These are phyloP conservation scores for Archips xylosteana DNA, from an alignment of 2,888 invertebrate species.

Conservation along the genomic window DNA sequence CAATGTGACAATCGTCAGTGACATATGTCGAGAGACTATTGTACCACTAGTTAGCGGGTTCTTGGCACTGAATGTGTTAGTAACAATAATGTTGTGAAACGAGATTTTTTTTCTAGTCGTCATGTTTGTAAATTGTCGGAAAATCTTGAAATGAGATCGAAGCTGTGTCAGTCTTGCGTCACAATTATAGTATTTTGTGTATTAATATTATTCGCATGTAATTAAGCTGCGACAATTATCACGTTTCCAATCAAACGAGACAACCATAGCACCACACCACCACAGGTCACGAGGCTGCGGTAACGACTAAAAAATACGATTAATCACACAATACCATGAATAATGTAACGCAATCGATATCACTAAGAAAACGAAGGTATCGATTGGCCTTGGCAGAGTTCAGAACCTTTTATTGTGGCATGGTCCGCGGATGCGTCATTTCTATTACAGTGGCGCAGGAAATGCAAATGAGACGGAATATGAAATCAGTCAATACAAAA, in stretches of 20 bases:
- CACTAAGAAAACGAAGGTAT: slow-evolving; percentile 8
- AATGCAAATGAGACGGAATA: slow-evolving; percentile 29
- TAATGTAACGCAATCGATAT: slow-evolving; percentile 26
- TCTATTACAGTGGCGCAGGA: slow-evolving; percentile 25
- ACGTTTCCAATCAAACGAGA: not conserved
- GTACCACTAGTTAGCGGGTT: too few relatives aligned
- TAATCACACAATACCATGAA: slow-evolving; percentile 25
- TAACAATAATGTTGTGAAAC: too few relatives aligned
- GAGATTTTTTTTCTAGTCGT: too few relatives aligned
- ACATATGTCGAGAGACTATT: too few relatives aligned
- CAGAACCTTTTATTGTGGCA: slow-evolving; percentile 32
- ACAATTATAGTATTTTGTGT: too few relatives aligned
- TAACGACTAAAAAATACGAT: slow-evolving; percentile 16
- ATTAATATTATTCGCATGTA: too few relatives aligned
- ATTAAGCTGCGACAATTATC: too few relatives aligned
- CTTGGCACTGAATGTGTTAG: too few relatives aligned
- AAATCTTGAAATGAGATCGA: too few relatives aligned
- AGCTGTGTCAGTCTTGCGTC: too few relatives aligned
- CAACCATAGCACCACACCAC: not conserved
- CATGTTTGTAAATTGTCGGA: too few relatives aligned
- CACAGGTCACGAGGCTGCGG: not conserved
- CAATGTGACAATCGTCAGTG: too few relatives aligned
- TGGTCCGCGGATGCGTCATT: slow-evolving; percentile 26
- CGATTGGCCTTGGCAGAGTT: slow-evolving; percentile 25
- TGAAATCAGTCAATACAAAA: slow-evolving; percentile 26